phyloP scores from a whole-genome alignment of 64 coral and sea anemone species.

The Trachythela sp. region DNA sequence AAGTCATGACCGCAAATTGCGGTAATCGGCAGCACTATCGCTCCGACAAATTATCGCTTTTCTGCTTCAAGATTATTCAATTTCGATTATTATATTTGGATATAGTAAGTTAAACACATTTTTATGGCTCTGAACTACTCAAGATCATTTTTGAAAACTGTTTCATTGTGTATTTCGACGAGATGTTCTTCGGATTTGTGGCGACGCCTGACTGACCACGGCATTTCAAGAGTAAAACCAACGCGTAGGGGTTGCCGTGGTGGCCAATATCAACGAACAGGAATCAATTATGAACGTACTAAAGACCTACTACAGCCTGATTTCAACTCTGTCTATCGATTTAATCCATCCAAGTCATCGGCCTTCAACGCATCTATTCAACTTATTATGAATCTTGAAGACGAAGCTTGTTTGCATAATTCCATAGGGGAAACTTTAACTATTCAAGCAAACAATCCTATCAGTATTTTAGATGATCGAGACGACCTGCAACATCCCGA shows the following conservation, averaged over 20 bases:
- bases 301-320: no score
- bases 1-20: no score
- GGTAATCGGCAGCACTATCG: neutral
- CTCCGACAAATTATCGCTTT: neutral
- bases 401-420: no score
- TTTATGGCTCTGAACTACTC: neutral
- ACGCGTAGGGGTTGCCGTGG: neutral
- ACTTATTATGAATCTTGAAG: no score
- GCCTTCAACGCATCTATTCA: no score
- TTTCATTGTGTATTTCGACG: neutral
- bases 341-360: neutral
- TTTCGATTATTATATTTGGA: neutral
- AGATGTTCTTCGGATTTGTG: neutral
- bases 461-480: no score
- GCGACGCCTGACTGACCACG: neutral
- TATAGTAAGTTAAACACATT: neutral
- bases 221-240: neutral
- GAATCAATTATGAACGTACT: no score
- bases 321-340: no score
- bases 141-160: neutral
- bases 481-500: no score
- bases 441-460: no score
- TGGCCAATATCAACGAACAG: neutral
- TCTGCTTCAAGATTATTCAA: neutral
- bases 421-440: no score